A percentile compares a stretch with the other conserved stretches of the same genome.
Conservation (phyloP, 2,113 vertebrate species). For the Pelobates fuscus region DNA sequence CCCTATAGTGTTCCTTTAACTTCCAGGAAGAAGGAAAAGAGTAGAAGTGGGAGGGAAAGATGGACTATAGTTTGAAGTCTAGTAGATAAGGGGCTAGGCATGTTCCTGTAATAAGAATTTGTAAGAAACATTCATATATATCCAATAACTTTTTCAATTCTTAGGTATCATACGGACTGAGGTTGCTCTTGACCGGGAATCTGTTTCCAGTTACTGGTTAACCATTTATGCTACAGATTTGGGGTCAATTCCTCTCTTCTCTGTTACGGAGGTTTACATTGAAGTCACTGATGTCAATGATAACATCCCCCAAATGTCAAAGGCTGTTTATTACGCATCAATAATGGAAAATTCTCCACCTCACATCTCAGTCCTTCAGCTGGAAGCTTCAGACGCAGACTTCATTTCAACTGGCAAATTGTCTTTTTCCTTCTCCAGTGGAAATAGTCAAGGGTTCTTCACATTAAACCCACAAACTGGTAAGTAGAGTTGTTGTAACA, state of each 20-base stretch:
- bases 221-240: constrained; percentile 84
- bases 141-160: not conserved
- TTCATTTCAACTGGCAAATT: constrained; percentile 80
- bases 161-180: constrained; percentile 82
- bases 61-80: too few species aligned
- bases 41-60: too few species aligned
- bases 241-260: constrained; percentile 79
- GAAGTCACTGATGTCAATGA: constrained; percentile 92
- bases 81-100: too few species aligned
- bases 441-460: constrained; percentile 79
- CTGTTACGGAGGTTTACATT: constrained; percentile 88
- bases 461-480: constrained; percentile 80
- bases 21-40: too few species aligned
- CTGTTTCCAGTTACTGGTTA: constrained; percentile 82
- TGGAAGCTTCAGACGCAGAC: constrained; percentile 82
- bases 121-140: too few species aligned
- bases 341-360: constrained; percentile 79
- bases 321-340: constrained; percentile 84
- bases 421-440: constrained; percentile 81
- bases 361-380: constrained; percentile 74
- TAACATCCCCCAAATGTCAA: constrained; percentile 84
- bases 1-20: too few species aligned
- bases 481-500: constrained; percentile 57
- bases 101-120: too few species aligned
- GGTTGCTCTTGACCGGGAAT: constrained; percentile 81